Percentiles rank a stretch among this genome's conserved stretches.
Conservation (phyloP, 2,797 vertebrate species). For the Aythya fuligula region DNA sequence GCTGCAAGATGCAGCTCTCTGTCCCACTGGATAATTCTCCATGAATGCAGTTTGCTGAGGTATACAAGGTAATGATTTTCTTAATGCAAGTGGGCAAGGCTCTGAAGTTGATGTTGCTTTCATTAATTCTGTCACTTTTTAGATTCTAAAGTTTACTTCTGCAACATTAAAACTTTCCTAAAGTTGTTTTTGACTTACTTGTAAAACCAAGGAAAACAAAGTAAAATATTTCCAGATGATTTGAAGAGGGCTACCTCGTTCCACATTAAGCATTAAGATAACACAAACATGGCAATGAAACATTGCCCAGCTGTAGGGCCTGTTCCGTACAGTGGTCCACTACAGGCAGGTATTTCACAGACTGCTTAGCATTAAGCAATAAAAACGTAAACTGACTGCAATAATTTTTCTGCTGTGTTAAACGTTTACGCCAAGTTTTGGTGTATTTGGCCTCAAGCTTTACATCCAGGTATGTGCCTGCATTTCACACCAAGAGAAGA, state of each 20-base stretch:
- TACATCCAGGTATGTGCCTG: background rate
- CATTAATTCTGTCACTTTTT: background rate
- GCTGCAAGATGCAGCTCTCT: fast-evolving
- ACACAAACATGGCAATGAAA: background rate
- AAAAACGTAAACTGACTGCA: background rate
- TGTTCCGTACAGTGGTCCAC: fast-evolving
- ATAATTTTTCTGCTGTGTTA: background rate
- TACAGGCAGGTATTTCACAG: background rate
- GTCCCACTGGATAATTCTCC: background rate
- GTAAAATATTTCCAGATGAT: background rate
- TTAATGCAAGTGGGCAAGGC: fast-evolving
- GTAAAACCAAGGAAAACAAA: background rate
- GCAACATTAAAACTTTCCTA: background rate
- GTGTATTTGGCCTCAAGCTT: background rate
- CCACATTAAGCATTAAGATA: fast-evolving
- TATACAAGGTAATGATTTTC: background rate
- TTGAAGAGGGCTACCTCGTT: background rate
- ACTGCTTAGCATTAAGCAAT: background rate
- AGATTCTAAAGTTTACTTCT: background rate
- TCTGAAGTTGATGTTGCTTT: fast-evolving
- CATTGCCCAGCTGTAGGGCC: background rate
- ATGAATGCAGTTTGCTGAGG: background rate
- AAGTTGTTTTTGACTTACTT: background rate
- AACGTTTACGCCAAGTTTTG: background rate
- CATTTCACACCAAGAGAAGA: background rate